phyloP scores from a whole-genome alignment of 2,797 vertebrate genomes.

The Chaenodraco wilsoni region DNA sequence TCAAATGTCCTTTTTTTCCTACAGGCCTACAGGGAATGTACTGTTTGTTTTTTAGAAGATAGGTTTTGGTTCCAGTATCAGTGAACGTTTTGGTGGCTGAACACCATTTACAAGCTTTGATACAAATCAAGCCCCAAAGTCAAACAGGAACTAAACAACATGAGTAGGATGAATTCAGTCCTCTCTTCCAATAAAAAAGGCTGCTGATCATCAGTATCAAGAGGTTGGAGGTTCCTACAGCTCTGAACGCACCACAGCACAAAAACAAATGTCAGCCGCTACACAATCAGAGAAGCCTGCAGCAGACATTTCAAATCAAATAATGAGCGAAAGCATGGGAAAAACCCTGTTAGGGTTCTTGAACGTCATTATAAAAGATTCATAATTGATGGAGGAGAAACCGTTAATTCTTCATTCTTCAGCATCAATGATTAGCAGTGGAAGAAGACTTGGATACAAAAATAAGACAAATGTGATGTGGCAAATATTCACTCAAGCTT shows the following conservation, averaged over 20 bases:
- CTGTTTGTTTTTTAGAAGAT: conserved; percentile 17
- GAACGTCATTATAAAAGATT: conserved; percentile 45
- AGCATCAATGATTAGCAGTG: conserved; percentile 21
- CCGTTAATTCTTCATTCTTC: conserved; percentile 6
- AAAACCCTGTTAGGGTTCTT: conserved; percentile 17
- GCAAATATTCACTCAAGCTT: conserved; percentile 6
- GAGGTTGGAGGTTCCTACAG: conserved; percentile 46
- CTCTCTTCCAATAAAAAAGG: conserved; percentile 28
- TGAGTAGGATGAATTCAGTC: conserved; percentile 25
- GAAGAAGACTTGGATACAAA: conserved; percentile 5
- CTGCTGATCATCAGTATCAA: conserved; percentile 49
- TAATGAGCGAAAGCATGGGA: conserved; percentile 26
- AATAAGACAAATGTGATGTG: conserved; percentile 26
- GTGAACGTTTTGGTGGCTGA: background rate
- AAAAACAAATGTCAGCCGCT: conserved; percentile 59
- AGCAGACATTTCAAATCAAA: conserved; percentile 56
- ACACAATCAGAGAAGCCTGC: conserved; percentile 41
- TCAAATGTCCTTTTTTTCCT: conserved; percentile 4
- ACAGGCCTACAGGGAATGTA: conserved; percentile 18
- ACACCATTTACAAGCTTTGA: conserved; percentile 33
- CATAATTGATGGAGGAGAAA: conserved; percentile 22
- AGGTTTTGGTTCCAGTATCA: conserved; percentile 7
- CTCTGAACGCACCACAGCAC: conserved; percentile 51
- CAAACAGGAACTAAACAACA: conserved; percentile 32
- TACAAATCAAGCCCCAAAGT: conserved; percentile 45